A percentile compares a stretch with the other conserved stretches of the same genome.
phyloP scores from a whole-genome alignment of 1,140 invertebrate genomes.

The Scaptomyza graminum region DNA sequence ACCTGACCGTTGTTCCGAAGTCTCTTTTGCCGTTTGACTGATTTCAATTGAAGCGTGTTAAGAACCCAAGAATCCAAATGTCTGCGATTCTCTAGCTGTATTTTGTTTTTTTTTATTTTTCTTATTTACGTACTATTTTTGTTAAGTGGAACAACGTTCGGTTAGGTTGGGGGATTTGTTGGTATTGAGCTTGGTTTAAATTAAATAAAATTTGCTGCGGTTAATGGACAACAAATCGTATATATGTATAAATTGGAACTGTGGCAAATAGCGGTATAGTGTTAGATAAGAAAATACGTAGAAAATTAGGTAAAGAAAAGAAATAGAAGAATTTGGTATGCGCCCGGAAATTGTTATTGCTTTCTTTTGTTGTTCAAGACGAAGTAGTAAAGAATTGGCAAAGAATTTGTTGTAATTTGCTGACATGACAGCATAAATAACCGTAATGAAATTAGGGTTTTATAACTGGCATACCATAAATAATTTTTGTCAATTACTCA shows the following conservation, averaged over 20 bases:
- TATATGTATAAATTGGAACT: slow-evolving; percentile 72
- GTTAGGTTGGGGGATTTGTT: slow-evolving; percentile 55
- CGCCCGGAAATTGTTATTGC: background rate
- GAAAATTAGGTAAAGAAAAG: slow-evolving; percentile 7
- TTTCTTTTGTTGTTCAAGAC: background rate
- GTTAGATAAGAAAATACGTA: slow-evolving; percentile 54
- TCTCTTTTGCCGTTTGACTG: slow-evolving; percentile 46
- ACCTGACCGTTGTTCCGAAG: slow-evolving; percentile 23
- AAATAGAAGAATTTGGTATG: slow-evolving; percentile 18
- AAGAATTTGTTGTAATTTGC: slow-evolving; percentile 12
- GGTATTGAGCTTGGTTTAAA: slow-evolving; percentile 51
- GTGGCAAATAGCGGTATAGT: slow-evolving; percentile 68
- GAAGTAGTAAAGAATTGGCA: background rate
- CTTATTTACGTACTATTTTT: slow-evolving; percentile 21
- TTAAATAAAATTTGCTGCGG: slow-evolving; percentile 64
- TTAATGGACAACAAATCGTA: slow-evolving; percentile 59
- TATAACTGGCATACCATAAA: background rate
- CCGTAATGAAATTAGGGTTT: background rate
- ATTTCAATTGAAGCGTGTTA: slow-evolving; percentile 60
- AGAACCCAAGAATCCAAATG: slow-evolving; percentile 44
- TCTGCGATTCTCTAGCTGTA: slow-evolving; percentile 33
- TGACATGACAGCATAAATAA: slow-evolving; percentile 7
- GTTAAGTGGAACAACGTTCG: slow-evolving; percentile 66
- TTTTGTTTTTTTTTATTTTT: background rate
- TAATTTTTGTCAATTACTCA: background rate